phyloP scores from a whole-genome alignment of 2,888 invertebrate genomes.

The Morinoia aosen region DNA sequence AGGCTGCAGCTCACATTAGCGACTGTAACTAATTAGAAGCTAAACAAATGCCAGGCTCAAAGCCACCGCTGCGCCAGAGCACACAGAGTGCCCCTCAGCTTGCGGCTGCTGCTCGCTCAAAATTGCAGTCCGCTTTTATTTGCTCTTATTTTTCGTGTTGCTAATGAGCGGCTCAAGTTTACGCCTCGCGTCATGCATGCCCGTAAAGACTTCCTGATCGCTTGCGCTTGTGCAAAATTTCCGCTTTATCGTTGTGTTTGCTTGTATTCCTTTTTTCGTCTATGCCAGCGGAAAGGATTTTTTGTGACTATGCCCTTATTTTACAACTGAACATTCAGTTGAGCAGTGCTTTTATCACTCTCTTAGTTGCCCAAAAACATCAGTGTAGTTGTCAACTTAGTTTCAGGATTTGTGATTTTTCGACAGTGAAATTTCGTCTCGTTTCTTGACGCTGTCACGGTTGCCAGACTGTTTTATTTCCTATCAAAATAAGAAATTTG shows the following conservation, averaged over 20 bases:
- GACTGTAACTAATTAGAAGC: constrained; percentile 36
- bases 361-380: no score
- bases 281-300: neutral
- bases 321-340: neutral
- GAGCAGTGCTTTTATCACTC: neutral
- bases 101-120: constrained; percentile 10
- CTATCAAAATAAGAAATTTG: no score
- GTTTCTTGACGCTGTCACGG: neutral
- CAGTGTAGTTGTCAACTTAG: no score
- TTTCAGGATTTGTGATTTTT: neutral
- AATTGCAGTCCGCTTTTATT: constrained; percentile 2
- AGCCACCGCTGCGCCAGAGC: neutral
- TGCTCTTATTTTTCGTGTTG: neutral
- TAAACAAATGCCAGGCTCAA: constrained; percentile 49
- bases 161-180: constrained; percentile 12
- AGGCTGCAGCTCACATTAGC: constrained; percentile 1
- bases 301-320: neutral
- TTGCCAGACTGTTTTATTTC: no score
- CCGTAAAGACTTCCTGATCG: neutral
- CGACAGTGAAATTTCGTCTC: neutral
- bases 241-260: neutral
- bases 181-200: neutral
- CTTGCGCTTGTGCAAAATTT: neutral
- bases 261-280: neutral
- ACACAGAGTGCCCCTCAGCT: constrained; percentile 14